Evolutionary conservation across 2,888 invertebrate species (phyloP), one percentile per base, ranked within the genome.

Genomic region (Eristalis pertinax): DNA sequence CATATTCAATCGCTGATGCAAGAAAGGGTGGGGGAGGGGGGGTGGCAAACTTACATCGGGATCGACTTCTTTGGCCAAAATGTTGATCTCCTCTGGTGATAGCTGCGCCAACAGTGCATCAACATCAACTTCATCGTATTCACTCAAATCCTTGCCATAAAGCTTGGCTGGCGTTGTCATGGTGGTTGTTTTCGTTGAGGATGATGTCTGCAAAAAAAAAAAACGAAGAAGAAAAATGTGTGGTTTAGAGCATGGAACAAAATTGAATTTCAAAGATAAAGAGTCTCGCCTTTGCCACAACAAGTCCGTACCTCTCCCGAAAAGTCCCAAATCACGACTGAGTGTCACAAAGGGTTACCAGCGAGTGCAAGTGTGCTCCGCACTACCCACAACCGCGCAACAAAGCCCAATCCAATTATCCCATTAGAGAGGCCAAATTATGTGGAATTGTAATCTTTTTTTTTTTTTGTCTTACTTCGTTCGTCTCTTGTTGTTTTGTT

Each of bases 31-130:
- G 0, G 4, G n/a, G 19, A 19, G 4, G n/a, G 4, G 13, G 1
- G 1, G n/a, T n/a, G 1, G 15, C 3, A 5, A 50, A 96, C 97
- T 97, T 94, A 99, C 99, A 95, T 99, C 99, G 89, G 99, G 99
- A 94, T 99, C 99, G 90, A 99, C 99, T 95, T 99, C 99, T 94
- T 98, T 98, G 91, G 99, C 98, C 91, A 99, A 95, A 93, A 99
- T 97, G 91, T 98, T 98, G 90, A 99, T 96, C 94, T 99, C 99
- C 93, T 99, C 99, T 70, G 97, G 96, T 83, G 98, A 97, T 89
- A 99, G 95, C 93, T 99, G 98, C 78, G 97, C 95, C 91, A 99
- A 94, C 86, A 99, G 95, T 91, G 98, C 98, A 92, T 99, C 99
- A 90, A 99, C 97, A 93, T 99, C 99, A 91, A 98, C 96, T 93